Percentiles rank a stretch among this genome's conserved stretches.
Conservation (phyloP, 2,888 invertebrate species). For the Torymus aiolomorphi region DNA sequence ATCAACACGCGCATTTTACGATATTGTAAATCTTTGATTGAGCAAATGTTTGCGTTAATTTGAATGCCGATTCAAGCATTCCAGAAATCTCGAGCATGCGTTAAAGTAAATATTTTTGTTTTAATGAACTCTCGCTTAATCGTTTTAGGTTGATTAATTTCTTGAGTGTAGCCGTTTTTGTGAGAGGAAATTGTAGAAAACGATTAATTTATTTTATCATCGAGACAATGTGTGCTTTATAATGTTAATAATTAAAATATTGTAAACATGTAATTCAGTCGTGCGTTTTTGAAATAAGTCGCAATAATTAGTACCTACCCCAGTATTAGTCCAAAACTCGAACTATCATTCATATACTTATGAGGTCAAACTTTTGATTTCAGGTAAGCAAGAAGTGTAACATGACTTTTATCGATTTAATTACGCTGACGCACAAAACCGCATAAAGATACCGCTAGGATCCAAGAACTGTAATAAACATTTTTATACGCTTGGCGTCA, state of each 20-base stretch:
- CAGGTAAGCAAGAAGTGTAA: background rate
- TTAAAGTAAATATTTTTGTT: constrained; percentile 4
- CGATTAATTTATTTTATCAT: no score
- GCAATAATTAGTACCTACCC: no score
- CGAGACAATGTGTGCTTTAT: no score
- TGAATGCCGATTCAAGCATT: background rate
- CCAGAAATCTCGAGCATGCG: background rate
- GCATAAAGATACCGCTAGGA: constrained; percentile 37
- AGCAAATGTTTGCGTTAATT: constrained; percentile 12
- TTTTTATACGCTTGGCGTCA: constrained; percentile 34
- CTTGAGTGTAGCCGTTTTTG: no score
- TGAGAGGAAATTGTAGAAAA: no score
- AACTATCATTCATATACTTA: no score
- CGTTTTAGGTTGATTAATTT: background rate
- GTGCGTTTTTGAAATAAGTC: no score
- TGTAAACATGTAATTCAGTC: no score
- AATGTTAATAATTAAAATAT: no score
- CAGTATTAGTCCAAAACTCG: no score
- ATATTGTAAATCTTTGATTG: background rate
- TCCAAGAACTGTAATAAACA: constrained; percentile 42
- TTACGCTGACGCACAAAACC: constrained; percentile 36
- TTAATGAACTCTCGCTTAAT: background rate
- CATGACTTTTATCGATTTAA: constrained; percentile 32
- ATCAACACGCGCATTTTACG: background rate
- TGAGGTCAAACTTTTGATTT: no score